phyloP scores from a whole-genome alignment of 1,140 invertebrate genomes.

The Papilio polyxenes region DNA sequence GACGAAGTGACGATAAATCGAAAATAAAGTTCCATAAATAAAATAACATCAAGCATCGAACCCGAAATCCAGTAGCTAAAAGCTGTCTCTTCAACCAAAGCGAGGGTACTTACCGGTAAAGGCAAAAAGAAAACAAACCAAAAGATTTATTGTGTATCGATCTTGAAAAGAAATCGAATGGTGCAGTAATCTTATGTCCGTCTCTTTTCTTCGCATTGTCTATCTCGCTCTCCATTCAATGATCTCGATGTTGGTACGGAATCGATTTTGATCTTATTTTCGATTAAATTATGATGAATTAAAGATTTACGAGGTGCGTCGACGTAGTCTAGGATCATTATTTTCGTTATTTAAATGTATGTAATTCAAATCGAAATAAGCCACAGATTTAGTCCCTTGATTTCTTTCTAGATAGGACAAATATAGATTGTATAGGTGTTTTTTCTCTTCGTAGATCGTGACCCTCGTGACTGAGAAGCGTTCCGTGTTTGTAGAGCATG shows the following conservation, averaged over 20 bases:
- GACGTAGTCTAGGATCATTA: constrained; percentile 55
- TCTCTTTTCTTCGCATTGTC: constrained; percentile 45
- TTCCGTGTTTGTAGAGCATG: constrained; percentile 30
- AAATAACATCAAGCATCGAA: constrained; percentile 59
- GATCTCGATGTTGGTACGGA: constrained; percentile 52
- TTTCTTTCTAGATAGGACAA: background rate
- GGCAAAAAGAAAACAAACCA: constrained; percentile 55
- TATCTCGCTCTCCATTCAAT: constrained; percentile 65
- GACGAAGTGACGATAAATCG: constrained; percentile 60
- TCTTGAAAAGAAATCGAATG: constrained; percentile 69
- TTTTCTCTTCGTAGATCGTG: constrained; percentile 7
- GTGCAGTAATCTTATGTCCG: constrained; percentile 50
- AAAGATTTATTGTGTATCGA: constrained; percentile 76
- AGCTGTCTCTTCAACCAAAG: constrained; percentile 63
- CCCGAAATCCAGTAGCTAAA: constrained; percentile 70
- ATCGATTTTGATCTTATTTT: constrained; percentile 66
- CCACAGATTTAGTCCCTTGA: background rate
- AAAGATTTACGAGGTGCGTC: constrained; percentile 55
- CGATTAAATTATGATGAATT: constrained; percentile 73
- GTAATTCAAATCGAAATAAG: background rate
- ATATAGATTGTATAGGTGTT: background rate
- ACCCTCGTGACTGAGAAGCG: constrained; percentile 35
- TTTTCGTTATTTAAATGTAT: constrained; percentile 43
- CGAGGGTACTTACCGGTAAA: constrained; percentile 62
- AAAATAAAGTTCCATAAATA: constrained; percentile 52